These are phyloP conservation scores for Cyclargus thomasi DNA, from an alignment of 1,140 invertebrate genomes.

Conservation along the genomic window DNA sequence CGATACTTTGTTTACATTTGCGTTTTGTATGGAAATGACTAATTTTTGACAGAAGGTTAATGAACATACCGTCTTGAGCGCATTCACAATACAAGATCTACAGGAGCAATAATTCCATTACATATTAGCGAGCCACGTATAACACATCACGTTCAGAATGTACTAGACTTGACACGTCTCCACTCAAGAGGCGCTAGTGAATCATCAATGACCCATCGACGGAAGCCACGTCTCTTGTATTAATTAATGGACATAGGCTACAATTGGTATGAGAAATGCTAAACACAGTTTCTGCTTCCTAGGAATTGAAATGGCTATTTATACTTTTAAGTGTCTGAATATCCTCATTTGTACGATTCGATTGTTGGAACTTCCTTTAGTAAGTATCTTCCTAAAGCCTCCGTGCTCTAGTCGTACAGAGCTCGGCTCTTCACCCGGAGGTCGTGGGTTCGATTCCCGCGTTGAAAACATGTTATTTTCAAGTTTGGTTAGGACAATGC, in stretches of 20 bases:
- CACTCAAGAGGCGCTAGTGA: conserved; percentile 29
- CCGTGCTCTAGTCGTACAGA: no score
- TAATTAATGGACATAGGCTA: conserved; percentile 11
- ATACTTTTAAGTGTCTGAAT: background rate
- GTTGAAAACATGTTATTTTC: no score
- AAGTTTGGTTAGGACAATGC: no score
- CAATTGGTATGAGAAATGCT: background rate
- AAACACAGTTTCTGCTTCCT: background rate
- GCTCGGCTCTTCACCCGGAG: no score
- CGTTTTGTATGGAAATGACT: no score
- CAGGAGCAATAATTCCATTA: background rate
- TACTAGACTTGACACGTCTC: conserved; percentile 28
- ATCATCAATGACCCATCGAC: conserved; percentile 37
- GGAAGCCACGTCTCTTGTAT: conserved; percentile 18
- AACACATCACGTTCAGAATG: background rate
- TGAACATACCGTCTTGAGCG: no score
- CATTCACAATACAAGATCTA: background rate
- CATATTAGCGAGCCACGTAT: background rate
- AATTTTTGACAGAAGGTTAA: no score
- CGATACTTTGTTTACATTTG: no score
- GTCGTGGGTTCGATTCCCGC: no score
- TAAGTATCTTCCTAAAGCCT: no score
- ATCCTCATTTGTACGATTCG: no score
- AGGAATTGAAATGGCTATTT: background rate
- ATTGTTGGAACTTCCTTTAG: no score